Conservation (phyloP, 2,113 vertebrate species). For the Sebastes schlegelii region DNA sequence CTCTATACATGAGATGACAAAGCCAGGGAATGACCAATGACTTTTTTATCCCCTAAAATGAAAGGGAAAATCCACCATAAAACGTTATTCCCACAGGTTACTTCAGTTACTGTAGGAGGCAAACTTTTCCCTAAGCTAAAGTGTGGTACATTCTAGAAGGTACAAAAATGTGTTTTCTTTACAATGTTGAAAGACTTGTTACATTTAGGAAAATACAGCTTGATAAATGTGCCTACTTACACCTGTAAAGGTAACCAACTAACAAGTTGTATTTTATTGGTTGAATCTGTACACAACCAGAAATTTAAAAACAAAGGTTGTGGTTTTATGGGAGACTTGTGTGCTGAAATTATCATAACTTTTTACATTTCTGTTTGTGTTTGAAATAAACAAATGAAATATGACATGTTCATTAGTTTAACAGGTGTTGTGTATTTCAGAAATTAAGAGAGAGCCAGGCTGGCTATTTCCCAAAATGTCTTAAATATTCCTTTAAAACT, state of each 20-base stretch:
- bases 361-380: background rate
- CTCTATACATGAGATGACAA: background rate
- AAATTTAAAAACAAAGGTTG: background rate
- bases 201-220: background rate
- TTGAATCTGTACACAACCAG: background rate
- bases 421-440: background rate
- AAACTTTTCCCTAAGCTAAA: background rate
- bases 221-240: background rate
- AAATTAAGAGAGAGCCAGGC: background rate
- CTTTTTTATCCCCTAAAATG: background rate
- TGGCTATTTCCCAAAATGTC: background rate
- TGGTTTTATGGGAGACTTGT: background rate
- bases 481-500: background rate
- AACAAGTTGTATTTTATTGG: background rate
- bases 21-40: background rate
- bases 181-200: background rate
- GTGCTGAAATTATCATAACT: background rate
- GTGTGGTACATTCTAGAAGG: background rate
- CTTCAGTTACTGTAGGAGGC: background rate
- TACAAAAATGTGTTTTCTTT: background rate
- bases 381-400: background rate
- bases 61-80: constrained; percentile 44
- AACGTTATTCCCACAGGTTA: constrained; percentile 2
- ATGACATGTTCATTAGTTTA: background rate
- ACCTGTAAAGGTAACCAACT: background rate